Conservation (phyloP, 1,140 invertebrate species). For the Lethocerus indicus region DNA sequence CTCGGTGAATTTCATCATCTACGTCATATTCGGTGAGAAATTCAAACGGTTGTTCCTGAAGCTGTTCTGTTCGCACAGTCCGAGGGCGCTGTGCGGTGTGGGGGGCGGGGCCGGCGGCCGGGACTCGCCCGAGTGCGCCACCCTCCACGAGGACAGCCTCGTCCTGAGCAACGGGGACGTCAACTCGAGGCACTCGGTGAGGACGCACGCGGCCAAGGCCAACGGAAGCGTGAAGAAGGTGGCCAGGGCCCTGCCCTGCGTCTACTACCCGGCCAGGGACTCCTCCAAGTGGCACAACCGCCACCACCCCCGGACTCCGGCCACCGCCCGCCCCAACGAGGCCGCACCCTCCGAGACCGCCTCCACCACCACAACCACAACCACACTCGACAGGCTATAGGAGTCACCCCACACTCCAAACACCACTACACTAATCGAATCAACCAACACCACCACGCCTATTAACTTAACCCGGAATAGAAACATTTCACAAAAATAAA, state of each 20-base stretch:
- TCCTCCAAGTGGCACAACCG: constrained; percentile 1
- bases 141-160: constrained; percentile 50
- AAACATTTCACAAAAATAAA: too few relatives aligned
- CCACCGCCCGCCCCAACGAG: too few relatives aligned
- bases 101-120: constrained; percentile 32
- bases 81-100: too few relatives aligned
- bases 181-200: constrained; percentile 30
- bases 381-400: constrained; percentile 10
- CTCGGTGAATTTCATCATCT: constrained; percentile 92
- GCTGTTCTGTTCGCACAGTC: constrained; percentile 56
- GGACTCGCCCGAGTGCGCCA: constrained; percentile 48
- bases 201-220: background rate
- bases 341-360: too few relatives aligned
- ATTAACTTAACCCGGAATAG: too few relatives aligned
- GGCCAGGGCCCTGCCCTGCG: constrained; percentile 32
- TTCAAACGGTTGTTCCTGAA: constrained; percentile 80
- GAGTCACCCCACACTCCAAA: background rate
- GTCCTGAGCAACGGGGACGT: constrained; percentile 53
- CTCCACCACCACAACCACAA: constrained; percentile 14
- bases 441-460: too few relatives aligned
- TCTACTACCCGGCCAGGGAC: constrained; percentile 38
- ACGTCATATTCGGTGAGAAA: constrained; percentile 92
- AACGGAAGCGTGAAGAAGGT: constrained; percentile 18
- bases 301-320: too few relatives aligned
- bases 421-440: too few relatives aligned